Evolutionary conservation across 2,888 invertebrate genomes (phyloP).

Genomic region (Omphaloscelis lunosa): DNA sequence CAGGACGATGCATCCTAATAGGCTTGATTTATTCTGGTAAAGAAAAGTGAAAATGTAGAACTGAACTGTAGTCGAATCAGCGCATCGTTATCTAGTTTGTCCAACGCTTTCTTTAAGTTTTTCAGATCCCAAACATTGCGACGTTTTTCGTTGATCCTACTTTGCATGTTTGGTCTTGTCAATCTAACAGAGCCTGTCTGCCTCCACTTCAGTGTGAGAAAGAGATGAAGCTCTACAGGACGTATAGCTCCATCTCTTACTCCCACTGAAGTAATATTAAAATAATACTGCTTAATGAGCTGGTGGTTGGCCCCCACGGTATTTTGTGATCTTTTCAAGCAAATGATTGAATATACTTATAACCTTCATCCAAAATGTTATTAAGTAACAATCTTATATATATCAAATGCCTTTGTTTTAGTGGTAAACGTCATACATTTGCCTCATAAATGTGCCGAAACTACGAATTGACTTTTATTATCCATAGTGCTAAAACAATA

Average conservation of each 20-base stretch:
- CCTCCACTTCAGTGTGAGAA: too few species aligned
- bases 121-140: background rate
- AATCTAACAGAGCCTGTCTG: too few species aligned
- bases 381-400: background rate
- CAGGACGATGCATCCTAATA: background rate
- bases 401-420: conserved; percentile 15
- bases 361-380: background rate
- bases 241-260: too few species aligned
- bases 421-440: conserved; percentile 15
- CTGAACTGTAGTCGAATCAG: background rate
- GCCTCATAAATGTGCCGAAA: conserved; percentile 17
- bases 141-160: background rate
- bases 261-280: too few species aligned
- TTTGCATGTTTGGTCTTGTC: background rate
- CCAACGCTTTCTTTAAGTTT: background rate
- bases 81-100: background rate
- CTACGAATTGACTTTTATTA: too few species aligned
- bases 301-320: too few species aligned
- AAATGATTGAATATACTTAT: background rate
- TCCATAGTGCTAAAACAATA: too few species aligned
- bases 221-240: too few species aligned
- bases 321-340: background rate
- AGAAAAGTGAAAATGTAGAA: background rate
- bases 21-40: background rate
- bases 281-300: too few species aligned